Evolutionary conservation across 2,113 vertebrate genomes (phyloP).

Genomic region (Alaudala cheleensis): DNA sequence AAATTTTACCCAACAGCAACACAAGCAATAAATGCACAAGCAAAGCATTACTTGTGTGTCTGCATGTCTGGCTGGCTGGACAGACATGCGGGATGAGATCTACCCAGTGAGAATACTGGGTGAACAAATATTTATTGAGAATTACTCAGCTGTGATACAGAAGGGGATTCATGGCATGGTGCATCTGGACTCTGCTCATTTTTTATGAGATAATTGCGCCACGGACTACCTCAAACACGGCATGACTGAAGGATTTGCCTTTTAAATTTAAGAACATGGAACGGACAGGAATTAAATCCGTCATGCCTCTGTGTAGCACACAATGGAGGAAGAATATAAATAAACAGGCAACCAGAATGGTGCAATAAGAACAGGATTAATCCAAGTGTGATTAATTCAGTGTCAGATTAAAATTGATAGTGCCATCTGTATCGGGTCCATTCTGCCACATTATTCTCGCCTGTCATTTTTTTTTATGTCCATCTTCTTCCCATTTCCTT

Average conservation of each 20-base stretch:
- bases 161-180: slow-evolving; percentile 71
- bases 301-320: slow-evolving; percentile 74
- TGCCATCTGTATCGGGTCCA: slow-evolving; percentile 89
- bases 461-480: slow-evolving; percentile 53
- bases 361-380: slow-evolving; percentile 79
- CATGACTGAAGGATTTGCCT: slow-evolving; percentile 69
- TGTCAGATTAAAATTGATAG: slow-evolving; percentile 84
- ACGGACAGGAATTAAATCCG: slow-evolving; percentile 80
- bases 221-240: slow-evolving; percentile 69
- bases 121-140: slow-evolving; percentile 92
- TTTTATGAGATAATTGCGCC: slow-evolving; percentile 80
- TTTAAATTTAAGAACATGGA: slow-evolving; percentile 78
- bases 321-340: slow-evolving; percentile 75
- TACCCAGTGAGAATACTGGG: slow-evolving; percentile 71
- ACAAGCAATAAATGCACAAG: not conserved
- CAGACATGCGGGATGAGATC: not conserved
- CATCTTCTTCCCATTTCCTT: slow-evolving; percentile 68
- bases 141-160: slow-evolving; percentile 79
- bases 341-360: slow-evolving; percentile 76
- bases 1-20: not conserved
- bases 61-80: not conserved
- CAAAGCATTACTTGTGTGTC: not conserved
- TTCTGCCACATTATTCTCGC: slow-evolving; percentile 68
- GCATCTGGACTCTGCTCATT: slow-evolving; percentile 76
- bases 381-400: slow-evolving; percentile 83